Evolutionary conservation across 2,113 vertebrate genomes (phyloP).

Genomic region (Callopanchax toddi): DNA sequence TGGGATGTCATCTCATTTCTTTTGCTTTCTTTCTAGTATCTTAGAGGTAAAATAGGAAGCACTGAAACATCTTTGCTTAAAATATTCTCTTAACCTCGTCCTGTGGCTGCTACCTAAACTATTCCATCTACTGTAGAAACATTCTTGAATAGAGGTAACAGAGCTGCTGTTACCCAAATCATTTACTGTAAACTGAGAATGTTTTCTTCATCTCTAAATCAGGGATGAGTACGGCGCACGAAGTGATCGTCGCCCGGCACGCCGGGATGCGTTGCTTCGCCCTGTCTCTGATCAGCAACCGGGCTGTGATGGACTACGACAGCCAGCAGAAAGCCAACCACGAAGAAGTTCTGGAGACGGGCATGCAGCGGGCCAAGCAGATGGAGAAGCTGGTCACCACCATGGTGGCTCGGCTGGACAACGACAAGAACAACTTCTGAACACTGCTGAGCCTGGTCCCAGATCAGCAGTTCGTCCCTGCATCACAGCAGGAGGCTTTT

Average conservation of each 20-base stretch:
- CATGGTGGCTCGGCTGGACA: conserved; percentile 77
- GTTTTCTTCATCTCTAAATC: background rate
- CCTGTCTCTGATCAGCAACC: conserved; percentile 92
- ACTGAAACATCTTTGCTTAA: background rate
- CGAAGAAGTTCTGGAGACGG: conserved; percentile 86
- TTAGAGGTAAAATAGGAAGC: background rate
- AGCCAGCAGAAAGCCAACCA: conserved; percentile 85
- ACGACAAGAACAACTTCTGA: conserved; percentile 38
- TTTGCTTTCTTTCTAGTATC: background rate
- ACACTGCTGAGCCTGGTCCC: background rate
- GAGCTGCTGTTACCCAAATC: no score
- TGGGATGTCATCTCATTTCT: background rate
- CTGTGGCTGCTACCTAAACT: background rate
- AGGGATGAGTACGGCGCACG: conserved; percentile 95
- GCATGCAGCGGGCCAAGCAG: conserved; percentile 71
- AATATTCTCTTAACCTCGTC: background rate
- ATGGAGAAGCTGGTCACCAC: conserved; percentile 81
- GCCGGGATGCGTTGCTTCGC: conserved; percentile 89
- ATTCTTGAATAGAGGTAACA: no score
- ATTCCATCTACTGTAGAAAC: background rate
- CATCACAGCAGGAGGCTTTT: background rate
- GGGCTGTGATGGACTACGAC: conserved; percentile 83
- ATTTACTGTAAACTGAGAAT: background rate
- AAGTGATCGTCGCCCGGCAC: conserved; percentile 89
- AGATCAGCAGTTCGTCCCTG: background rate